Base-by-base conservation (phyloP, 2,797 vertebrate species). In the Podargus strigoides region DNA sequence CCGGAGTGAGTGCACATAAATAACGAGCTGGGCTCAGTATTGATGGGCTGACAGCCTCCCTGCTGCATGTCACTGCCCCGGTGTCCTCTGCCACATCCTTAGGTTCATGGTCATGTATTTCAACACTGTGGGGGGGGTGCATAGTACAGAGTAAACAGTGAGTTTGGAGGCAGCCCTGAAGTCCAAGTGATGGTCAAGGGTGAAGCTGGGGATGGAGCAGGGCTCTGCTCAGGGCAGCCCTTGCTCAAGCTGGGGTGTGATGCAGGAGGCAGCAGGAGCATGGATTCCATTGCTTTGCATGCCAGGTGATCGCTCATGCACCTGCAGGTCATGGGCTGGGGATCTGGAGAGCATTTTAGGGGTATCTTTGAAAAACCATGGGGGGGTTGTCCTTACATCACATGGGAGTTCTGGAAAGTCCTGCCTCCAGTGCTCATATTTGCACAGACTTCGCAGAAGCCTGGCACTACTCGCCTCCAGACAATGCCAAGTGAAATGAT, bases 1-100 rank as follows among this genome's bases (percentile, higher is more conserved):
- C 21, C 0, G 1, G 39, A 26, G 47, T 34, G 28, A 66, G 39
- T 0, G 0, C 55, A 55, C 4, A 4, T 26, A 23, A 63, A 24
- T 22, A 30, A 7, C 0, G 14, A 63, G 1, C 44, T 26, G 69
- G 56, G 39, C 12, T 87, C 50, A 4, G 13, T 28, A 18, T 6
- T n/a, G 52, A 14, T 1, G 14, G 66, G 39, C 44, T 76, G 63
- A 75, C 76, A 69, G 52, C n/a, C 8, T 55, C 53, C 50, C 55
- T 2, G 2, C 2, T 42, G 0, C 27, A 3, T 50, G 84, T 50
- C 84, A 68, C 55, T 5, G 7, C 63, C 52, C 11, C 3, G 4
- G 24, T 2, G 9, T 36, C 73, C 74, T 63, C 77, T 47, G 41
- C 49, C 12, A 2, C 3, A 7, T 20, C 53, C 80, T 12, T 12